Conservation (phyloP, 1,140 invertebrate genomes). For the Littorina saxatilis region DNA sequence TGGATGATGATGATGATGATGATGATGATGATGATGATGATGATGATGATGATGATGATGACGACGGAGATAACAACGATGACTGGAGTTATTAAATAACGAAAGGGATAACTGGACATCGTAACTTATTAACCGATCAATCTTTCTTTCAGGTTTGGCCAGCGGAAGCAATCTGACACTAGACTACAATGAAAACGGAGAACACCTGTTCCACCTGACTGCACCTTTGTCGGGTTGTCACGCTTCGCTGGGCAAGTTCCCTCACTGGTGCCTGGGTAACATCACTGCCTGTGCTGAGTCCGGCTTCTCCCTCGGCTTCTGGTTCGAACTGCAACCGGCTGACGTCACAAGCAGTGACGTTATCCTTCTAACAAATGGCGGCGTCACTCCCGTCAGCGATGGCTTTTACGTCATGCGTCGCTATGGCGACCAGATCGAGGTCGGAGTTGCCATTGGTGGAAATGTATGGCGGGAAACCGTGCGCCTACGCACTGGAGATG, state of each 20-base stretch:
- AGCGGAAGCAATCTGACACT: not conserved
- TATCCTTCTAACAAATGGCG: conserved; percentile 62
- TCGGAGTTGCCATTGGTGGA: conserved; percentile 53
- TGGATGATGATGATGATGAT: no score
- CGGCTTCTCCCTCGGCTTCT: conserved; percentile 60
- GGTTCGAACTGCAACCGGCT: conserved; percentile 48
- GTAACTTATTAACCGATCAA: not conserved
- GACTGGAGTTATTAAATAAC: no score
- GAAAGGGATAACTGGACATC: no score
- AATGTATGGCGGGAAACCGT: conserved; percentile 54
- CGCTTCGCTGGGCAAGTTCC: conserved; percentile 49
- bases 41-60: no score
- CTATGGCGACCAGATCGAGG: conserved; percentile 61
- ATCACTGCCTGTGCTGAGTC: conserved; percentile 50
- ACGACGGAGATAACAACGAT: no score
- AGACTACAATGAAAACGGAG: conserved; percentile 43
- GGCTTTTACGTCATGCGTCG: conserved; percentile 63
- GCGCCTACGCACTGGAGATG: conserved; percentile 40
- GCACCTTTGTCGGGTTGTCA: conserved; percentile 45
- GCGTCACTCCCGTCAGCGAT: conserved; percentile 54
- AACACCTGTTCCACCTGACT: conserved; percentile 33
- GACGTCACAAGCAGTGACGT: conserved; percentile 28
- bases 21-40: no score
- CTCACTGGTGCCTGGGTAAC: conserved; percentile 66
- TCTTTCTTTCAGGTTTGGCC: not conserved